Evolutionary conservation across 2,888 invertebrate genomes (phyloP).

Genomic region (Steinernema scapterisci): DNA sequence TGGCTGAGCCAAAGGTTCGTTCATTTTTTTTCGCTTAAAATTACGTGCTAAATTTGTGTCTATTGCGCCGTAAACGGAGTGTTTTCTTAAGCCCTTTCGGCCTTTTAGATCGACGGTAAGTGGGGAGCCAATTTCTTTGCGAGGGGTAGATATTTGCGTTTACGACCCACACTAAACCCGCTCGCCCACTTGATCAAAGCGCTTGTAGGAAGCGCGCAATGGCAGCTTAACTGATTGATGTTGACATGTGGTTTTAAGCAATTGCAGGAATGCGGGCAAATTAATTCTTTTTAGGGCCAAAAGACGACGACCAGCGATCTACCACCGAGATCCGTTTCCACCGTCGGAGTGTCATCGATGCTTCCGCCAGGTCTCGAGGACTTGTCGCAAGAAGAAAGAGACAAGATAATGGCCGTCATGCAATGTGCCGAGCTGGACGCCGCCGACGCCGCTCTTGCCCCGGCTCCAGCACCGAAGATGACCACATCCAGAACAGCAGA

Average conservation of each 20-base stretch:
- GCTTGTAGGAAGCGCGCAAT: not conserved
- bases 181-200: constrained; percentile 2
- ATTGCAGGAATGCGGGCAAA: not conserved
- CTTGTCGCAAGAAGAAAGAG: constrained; percentile 74
- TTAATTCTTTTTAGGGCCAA: not conserved
- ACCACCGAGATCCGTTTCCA: constrained; percentile 12
- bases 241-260: not conserved
- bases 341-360: not conserved
- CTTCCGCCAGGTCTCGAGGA: constrained; percentile 61
- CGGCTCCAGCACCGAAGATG: constrained; percentile 19
- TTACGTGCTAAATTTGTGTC: not conserved
- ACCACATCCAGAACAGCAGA: constrained; percentile 21
- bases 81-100: too few species aligned
- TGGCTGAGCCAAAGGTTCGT: constrained; percentile 2
- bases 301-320: not conserved
- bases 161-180: not conserved
- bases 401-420: constrained; percentile 75
- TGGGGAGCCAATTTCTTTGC: not conserved
- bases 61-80: not conserved
- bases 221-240: constrained; percentile 24
- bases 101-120: too few species aligned
- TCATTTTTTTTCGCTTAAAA: not conserved
- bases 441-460: constrained; percentile 28
- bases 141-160: constrained; percentile 13
- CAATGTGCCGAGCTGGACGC: constrained; percentile 71